These are phyloP conservation scores for Amphilophus citrinellus DNA, from an alignment of 2,113 vertebrate genomes.

Conservation along the genomic window DNA sequence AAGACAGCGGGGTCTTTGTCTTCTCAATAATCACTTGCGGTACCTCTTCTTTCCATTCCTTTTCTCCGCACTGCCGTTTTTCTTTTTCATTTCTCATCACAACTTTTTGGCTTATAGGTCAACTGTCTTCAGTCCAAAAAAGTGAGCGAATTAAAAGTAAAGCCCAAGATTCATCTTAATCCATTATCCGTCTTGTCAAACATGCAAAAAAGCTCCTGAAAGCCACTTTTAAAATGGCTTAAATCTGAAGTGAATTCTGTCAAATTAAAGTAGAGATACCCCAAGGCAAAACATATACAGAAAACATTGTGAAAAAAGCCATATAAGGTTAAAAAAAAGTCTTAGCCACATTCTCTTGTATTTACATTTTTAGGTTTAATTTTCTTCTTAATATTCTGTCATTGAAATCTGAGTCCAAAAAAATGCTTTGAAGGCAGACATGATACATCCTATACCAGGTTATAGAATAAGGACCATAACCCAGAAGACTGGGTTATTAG, in stretches of 20 bases:
- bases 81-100: slow-evolving; percentile 51
- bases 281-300: not conserved
- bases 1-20: slow-evolving; percentile 80
- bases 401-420: not conserved
- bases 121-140: slow-evolving; percentile 19
- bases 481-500: slow-evolving; percentile 50
- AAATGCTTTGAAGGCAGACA: slow-evolving; percentile 30
- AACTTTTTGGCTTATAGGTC: slow-evolving; percentile 45
- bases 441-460: slow-evolving; percentile 57
- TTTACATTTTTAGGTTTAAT: not conserved
- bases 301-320: not conserved
- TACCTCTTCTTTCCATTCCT: slow-evolving; percentile 69
- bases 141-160: slow-evolving; percentile 5
- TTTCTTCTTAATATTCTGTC: not conserved
- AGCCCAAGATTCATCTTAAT: not conserved
- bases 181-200: not conserved
- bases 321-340: not conserved
- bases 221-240: not conserved
- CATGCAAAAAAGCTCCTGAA: not conserved
- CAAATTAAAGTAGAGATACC: not conserved
- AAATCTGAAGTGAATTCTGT: not conserved
- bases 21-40: slow-evolving; percentile 77
- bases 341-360: not conserved
- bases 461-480: no score
- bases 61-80: slow-evolving; percentile 34